These are phyloP conservation scores for Petrocephalus schoutedeni DNA, from an alignment of 2,797 vertebrate genomes.

Conservation along the genomic window DNA sequence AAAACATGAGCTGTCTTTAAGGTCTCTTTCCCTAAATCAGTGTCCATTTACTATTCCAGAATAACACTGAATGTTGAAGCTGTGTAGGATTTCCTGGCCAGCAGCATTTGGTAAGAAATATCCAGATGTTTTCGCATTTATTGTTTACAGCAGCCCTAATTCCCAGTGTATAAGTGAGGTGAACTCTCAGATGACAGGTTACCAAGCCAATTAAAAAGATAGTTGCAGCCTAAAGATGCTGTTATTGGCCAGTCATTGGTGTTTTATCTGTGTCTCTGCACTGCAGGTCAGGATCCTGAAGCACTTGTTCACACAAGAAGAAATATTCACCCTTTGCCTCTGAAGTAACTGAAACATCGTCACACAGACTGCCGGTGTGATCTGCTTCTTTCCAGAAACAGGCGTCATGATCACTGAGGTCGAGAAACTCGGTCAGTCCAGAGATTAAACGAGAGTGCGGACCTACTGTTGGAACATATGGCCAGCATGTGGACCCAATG, in stretches of 20 bases:
- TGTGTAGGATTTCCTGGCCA: background rate
- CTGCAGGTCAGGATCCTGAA: background rate
- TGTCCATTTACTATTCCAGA: background rate
- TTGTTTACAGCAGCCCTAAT: background rate
- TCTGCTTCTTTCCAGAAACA: background rate
- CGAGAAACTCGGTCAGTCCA: background rate
- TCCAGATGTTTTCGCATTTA: background rate
- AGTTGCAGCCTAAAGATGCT: background rate
- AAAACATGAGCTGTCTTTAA: background rate
- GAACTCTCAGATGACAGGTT: background rate
- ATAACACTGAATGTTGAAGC: constrained; percentile 5
- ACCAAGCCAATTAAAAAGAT: background rate
- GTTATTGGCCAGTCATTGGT: background rate
- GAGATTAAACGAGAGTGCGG: background rate
- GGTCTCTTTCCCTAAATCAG: background rate
- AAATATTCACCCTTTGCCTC: background rate
- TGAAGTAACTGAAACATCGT: background rate
- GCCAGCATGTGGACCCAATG: background rate
- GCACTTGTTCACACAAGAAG: background rate
- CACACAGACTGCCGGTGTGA: background rate
- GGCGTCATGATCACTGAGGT: constrained; percentile 1
- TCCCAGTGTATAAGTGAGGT: background rate
- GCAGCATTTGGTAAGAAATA: constrained; percentile 9
- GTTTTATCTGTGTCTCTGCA: background rate
- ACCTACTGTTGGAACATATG: background rate